Percentiles rank a stretch among this genome's conserved stretches.
Conservation (phyloP, 2,888 invertebrate species). For the Morinoia aosen region DNA sequence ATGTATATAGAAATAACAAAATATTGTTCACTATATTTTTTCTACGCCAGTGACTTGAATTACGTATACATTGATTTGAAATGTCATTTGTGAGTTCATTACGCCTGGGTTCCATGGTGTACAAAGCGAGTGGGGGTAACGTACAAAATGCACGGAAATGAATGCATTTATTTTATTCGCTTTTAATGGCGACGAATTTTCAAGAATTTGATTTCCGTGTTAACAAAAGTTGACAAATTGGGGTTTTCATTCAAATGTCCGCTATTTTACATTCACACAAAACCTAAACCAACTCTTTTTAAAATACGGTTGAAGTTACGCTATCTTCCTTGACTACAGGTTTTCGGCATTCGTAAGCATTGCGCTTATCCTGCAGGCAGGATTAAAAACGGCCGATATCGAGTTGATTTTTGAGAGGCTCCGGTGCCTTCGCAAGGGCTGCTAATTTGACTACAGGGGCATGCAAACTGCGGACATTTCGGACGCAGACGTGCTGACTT, state of each 20-base stretch:
- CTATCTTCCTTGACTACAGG: background rate
- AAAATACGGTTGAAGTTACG: background rate
- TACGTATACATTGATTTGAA: too few relatives aligned
- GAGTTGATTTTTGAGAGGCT: background rate
- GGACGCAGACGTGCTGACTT: background rate
- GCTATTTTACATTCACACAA: background rate
- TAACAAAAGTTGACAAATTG: background rate
- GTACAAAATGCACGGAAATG: background rate
- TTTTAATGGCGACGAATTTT: background rate
- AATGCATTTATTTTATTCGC: background rate
- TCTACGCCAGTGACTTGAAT: too few relatives aligned
- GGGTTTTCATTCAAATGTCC: background rate
- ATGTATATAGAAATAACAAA: background rate
- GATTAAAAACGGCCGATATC: background rate
- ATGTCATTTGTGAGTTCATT: too few relatives aligned
- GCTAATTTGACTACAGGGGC: background rate
- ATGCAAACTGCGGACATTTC: background rate
- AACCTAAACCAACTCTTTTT: background rate
- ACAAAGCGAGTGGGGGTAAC: too few relatives aligned
- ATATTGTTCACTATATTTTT: background rate
- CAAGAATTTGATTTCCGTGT: background rate
- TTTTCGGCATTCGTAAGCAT: background rate
- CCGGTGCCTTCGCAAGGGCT: background rate
- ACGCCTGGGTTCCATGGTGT: too few relatives aligned
- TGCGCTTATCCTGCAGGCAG: background rate